Conservation (phyloP, 2,888 invertebrate genomes). For the Drosophila niveifrons region DNA sequence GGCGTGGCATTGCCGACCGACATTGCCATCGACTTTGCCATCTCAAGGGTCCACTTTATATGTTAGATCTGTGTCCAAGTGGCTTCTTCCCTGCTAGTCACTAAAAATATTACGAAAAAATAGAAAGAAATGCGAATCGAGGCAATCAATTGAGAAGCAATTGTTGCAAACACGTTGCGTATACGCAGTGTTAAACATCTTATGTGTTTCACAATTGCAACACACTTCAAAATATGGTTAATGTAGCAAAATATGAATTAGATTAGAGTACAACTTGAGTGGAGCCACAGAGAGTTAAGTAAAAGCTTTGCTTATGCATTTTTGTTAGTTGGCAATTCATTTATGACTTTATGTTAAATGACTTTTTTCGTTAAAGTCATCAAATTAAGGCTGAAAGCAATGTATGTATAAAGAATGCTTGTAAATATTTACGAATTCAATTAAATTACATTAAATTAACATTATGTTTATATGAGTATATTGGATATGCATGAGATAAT, state of each 20-base stretch:
- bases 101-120: not conserved
- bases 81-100: not conserved
- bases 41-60: constrained; percentile 29
- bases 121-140: not conserved
- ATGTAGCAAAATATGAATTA: not conserved
- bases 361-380: no score
- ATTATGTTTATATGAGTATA: no score
- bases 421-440: no score
- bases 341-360: no score
- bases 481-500: no score
- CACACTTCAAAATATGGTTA: not conserved
- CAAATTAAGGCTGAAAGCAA: no score
- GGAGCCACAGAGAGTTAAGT: no score
- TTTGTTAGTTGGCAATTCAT: no score
- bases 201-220: not conserved
- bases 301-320: no score
- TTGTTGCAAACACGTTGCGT: constrained; percentile 1
- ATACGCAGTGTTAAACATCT: constrained; percentile 9
- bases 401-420: no score
- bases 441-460: no score
- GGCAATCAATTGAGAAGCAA: not conserved
- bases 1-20: constrained; percentile 34
- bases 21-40: constrained; percentile 23
- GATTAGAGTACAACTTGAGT: no score
- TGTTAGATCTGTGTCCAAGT: constrained; percentile 7